These are phyloP conservation scores for Eupsilia transversa DNA, from an alignment of 2,888 invertebrate species.

Conservation along the genomic window DNA sequence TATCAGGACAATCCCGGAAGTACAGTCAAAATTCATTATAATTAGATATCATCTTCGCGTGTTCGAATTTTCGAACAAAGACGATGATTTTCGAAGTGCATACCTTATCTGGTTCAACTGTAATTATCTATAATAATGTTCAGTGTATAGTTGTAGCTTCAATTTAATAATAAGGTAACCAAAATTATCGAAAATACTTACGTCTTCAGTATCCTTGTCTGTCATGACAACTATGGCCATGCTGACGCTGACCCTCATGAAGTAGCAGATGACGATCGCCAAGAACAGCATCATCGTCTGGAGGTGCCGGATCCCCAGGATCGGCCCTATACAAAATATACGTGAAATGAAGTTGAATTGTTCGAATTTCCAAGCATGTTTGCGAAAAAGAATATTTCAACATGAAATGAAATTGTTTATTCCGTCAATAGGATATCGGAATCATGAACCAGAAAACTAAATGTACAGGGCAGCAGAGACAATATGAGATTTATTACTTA, in stretches of 20 bases:
- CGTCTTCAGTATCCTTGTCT: constrained; percentile 89
- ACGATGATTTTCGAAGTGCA: background rate
- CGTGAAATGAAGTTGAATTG: background rate
- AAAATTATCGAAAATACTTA: constrained; percentile 46
- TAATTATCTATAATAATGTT: background rate
- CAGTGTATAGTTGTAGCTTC: background rate
- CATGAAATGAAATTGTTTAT: no score
- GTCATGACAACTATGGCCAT: constrained; percentile 90
- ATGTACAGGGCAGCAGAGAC: no score
- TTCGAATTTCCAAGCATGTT: no score
- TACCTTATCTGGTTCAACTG: background rate
- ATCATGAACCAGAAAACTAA: no score
- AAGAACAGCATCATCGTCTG: constrained; percentile 91
- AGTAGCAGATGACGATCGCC: constrained; percentile 90
- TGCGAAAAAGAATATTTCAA: no score
- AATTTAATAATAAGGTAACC: background rate
- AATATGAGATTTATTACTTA: no score
- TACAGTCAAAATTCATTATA: no score
- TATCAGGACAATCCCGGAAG: no score
- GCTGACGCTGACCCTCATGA: constrained; percentile 92
- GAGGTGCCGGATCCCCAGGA: constrained; percentile 86
- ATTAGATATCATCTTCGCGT: no score
- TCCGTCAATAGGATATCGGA: no score
- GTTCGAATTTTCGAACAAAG: no score
- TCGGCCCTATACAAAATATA: constrained; percentile 46